phyloP scores from a whole-genome alignment of 2,797 vertebrate genomes.

The Leptoclinus maculatus region DNA sequence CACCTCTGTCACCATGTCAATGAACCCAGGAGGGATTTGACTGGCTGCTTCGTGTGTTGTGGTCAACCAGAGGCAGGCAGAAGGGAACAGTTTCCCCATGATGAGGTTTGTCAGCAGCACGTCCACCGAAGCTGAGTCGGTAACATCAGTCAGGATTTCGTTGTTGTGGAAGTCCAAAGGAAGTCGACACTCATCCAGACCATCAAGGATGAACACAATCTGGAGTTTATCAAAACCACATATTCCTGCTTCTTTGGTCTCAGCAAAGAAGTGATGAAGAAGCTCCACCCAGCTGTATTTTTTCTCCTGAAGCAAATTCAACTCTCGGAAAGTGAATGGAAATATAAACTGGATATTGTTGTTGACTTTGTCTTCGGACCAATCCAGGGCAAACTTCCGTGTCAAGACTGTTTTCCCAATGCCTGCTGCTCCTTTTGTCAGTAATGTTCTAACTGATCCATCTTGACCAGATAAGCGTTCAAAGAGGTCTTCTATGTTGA shows the following conservation, averaged over 20 bases:
- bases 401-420: conserved; percentile 29
- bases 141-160: conserved; percentile 30
- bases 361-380: conserved; percentile 15
- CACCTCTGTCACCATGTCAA: conserved; percentile 42
- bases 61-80: conserved; percentile 53
- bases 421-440: conserved; percentile 18
- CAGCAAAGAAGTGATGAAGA: conserved; percentile 45
- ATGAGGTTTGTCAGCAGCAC: conserved; percentile 60
- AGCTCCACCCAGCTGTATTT: conserved; percentile 42
- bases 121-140: conserved; percentile 17
- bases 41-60: conserved; percentile 32
- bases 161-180: conserved; percentile 25
- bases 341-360: conserved; percentile 10
- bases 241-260: conserved; percentile 18
- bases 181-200: background rate
- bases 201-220: conserved; percentile 25
- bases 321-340: conserved; percentile 39
- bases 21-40: conserved; percentile 27
- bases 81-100: conserved; percentile 41
- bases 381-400: conserved; percentile 7
- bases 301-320: conserved; percentile 41
- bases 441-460: background rate
- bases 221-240: conserved; percentile 20
- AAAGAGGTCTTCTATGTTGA: background rate
- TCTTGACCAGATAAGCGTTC: background rate